A percentile compares a stretch with the other conserved stretches of the same genome.
These are phyloP conservation scores for Seriola rivoliana DNA, from an alignment of 2,113 vertebrate species.

Conservation along the genomic window DNA sequence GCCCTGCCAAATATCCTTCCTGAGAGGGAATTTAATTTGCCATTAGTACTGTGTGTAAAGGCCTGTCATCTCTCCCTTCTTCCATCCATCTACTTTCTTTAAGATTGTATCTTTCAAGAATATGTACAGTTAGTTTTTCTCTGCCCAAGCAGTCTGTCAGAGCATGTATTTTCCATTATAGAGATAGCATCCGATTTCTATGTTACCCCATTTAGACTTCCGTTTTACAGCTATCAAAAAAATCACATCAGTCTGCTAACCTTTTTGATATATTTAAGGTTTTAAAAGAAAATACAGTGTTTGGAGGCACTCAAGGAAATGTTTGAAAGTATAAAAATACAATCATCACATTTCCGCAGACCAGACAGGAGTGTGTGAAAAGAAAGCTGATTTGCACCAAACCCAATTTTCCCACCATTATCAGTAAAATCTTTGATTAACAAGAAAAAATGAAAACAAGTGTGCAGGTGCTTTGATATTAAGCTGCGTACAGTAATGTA, in stretches of 20 bases:
- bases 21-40: slow-evolving; percentile 82
- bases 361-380: slow-evolving; percentile 2
- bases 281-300: slow-evolving; percentile 82
- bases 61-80: slow-evolving; percentile 77
- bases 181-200: slow-evolving; percentile 93
- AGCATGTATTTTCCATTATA: slow-evolving; percentile 95
- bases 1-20: slow-evolving; percentile 81
- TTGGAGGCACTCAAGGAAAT: slow-evolving; percentile 88
- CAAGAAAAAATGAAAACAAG: slow-evolving; percentile 1
- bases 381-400: slow-evolving; percentile 33
- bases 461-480: background rate
- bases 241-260: slow-evolving; percentile 93
- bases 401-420: slow-evolving; percentile 4
- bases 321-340: slow-evolving; percentile 88
- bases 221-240: slow-evolving; percentile 93
- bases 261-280: slow-evolving; percentile 93
- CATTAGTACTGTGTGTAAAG: slow-evolving; percentile 85
- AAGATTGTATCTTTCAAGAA: slow-evolving; percentile 85
- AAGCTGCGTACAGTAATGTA: background rate
- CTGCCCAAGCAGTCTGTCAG: slow-evolving; percentile 87
- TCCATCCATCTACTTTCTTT: slow-evolving; percentile 75
- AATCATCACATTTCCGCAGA: slow-evolving; percentile 62
- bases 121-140: slow-evolving; percentile 87
- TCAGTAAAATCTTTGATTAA: slow-evolving; percentile 26
- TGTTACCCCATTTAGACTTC: slow-evolving; percentile 93